phyloP scores from a whole-genome alignment of 2,113 vertebrate genomes.

The Gymnarchus niloticus region DNA sequence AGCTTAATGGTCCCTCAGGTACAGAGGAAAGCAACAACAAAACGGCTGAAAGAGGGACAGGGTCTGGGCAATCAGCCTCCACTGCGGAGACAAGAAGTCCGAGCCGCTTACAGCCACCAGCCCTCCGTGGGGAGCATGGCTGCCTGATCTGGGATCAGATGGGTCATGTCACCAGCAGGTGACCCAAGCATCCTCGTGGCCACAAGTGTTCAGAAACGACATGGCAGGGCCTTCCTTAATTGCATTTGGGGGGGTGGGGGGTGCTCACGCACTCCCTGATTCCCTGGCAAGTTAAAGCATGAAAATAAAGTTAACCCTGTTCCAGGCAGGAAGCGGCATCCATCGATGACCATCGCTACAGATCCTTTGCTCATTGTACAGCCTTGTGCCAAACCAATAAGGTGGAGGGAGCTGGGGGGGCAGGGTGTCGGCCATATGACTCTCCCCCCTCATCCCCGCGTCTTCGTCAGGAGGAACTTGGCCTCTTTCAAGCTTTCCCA shows the following conservation, averaged over 20 bases:
- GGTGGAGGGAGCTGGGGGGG: neutral
- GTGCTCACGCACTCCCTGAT: neutral
- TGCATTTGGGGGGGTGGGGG: neutral
- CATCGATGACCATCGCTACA: neutral
- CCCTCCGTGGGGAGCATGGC: neutral
- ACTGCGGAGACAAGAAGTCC: constrained; percentile 29
- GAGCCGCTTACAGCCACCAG: constrained; percentile 12
- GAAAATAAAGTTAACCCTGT: neutral
- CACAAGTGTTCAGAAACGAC: too few species aligned
- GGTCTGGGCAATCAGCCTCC: constrained; percentile 61
- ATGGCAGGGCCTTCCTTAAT: neutral
- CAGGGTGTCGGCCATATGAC: constrained; percentile 5
- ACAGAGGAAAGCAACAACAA: constrained; percentile 64
- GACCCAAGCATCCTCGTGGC: neutral
- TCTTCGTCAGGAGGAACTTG: constrained; percentile 17
- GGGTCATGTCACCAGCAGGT: neutral
- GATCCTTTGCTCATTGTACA: neutral
- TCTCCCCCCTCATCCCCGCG: constrained; percentile 18
- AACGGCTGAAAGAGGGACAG: constrained; percentile 66
- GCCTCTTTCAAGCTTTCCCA: constrained; percentile 36
- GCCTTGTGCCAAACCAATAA: neutral
- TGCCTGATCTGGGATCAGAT: constrained; percentile 21
- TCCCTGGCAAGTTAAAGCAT: neutral
- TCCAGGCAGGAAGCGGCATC: neutral
- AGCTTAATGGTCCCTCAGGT: constrained; percentile 73